phyloP scores from a whole-genome alignment of 2,113 vertebrate species.

The Myrmophylax atrothorax region DNA sequence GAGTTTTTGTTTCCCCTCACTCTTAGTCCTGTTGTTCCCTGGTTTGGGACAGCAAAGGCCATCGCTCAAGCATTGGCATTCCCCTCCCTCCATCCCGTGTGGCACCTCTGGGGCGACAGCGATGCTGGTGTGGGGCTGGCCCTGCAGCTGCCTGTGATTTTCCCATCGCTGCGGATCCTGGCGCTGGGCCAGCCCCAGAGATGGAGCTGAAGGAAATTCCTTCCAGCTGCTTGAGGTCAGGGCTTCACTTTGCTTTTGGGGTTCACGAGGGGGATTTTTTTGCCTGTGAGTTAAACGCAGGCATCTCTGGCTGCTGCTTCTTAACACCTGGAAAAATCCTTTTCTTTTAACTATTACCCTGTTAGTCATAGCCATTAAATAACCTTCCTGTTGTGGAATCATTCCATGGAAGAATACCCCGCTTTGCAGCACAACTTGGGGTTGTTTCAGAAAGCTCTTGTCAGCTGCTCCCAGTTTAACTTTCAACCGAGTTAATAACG shows the following conservation, averaged over 20 bases:
- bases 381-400: not conserved
- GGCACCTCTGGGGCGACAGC: accelerated
- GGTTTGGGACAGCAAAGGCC: not conserved
- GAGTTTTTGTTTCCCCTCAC: not conserved
- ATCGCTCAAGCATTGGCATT: accelerated
- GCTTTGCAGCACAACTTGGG: accelerated
- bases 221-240: conserved; percentile 40
- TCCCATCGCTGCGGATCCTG: not conserved
- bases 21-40: not conserved
- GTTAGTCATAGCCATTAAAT: not conserved
- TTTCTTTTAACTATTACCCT: not conserved
- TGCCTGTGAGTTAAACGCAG: not conserved
- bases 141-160: conserved; percentile 9
- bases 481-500: conserved; percentile 12
- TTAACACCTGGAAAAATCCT: not conserved
- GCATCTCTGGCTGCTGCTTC: not conserved
- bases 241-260: not conserved
- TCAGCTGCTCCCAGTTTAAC: conserved; percentile 27
- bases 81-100: accelerated
- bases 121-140: accelerated
- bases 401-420: not conserved
- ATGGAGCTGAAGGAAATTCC: conserved; percentile 44
- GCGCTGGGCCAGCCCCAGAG: not conserved
- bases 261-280: not conserved
- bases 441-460: not conserved